These are phyloP conservation scores for Actinostola sp. DNA, from an alignment of 92 coral and sea anemone species.

Conservation along the genomic window DNA sequence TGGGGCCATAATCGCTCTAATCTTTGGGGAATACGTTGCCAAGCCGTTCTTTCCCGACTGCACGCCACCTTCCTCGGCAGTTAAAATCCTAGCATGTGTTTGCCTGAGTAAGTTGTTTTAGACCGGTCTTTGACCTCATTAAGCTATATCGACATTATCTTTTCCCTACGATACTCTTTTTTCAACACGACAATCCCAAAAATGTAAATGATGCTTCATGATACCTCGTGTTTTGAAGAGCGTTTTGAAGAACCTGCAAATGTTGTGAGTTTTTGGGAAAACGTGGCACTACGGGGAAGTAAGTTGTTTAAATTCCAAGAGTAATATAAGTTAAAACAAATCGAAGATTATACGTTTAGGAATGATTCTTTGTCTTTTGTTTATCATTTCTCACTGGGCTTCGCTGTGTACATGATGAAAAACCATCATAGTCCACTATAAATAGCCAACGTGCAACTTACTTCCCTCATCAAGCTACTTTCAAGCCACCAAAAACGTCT, in stretches of 20 bases:
- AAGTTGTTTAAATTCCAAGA: background rate
- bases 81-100: slow-evolving; percentile 86
- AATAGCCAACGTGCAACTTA: background rate
- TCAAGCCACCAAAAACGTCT: no score
- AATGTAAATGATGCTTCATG: background rate
- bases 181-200: no score
- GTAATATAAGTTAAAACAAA: background rate
- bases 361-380: background rate
- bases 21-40: slow-evolving; percentile 93
- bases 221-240: slow-evolving; percentile 3
- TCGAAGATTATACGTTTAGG: background rate
- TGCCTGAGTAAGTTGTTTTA: slow-evolving; percentile 81
- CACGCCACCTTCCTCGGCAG: slow-evolving; percentile 64
- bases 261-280: slow-evolving; percentile 7
- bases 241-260: background rate
- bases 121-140: background rate
- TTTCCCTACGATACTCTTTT: no score
- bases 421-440: no score
- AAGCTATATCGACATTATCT: no score
- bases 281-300: background rate
- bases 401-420: background rate
- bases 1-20: slow-evolving; percentile 88
- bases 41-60: slow-evolving; percentile 93
- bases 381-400: background rate
- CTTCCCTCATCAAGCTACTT: background rate